phyloP scores from a whole-genome alignment of 2,797 vertebrate species.

The Adelosebastes latens region DNA sequence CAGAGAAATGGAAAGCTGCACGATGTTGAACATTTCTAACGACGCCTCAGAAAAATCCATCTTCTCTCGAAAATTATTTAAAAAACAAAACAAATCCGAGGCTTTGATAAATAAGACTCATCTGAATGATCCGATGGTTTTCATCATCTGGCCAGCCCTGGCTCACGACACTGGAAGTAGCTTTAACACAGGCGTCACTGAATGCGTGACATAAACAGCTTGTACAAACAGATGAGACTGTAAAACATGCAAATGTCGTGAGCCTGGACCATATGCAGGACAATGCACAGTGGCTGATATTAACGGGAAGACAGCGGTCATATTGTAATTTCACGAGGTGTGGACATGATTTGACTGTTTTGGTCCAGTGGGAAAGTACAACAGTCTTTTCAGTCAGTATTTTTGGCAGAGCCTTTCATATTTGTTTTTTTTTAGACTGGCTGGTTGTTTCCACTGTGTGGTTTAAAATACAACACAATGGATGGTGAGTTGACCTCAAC shows the following conservation, averaged over 20 bases:
- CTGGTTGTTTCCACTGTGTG: not conserved
- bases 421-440: no score
- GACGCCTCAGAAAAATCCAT: no score
- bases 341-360: not conserved
- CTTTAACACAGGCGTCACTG: not conserved
- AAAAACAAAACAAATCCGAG: not conserved
- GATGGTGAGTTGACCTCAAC: not conserved
- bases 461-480: not conserved
- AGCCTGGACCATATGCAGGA: accelerated
- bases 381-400: no score
- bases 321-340: not conserved
- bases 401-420: not conserved
- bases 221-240: constrained; percentile 29
- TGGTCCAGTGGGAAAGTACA: not conserved
- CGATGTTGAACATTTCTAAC: not conserved
- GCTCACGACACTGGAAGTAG: not conserved
- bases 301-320: not conserved
- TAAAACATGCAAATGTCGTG: constrained; percentile 53
- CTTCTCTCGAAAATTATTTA: not conserved
- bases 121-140: not conserved
- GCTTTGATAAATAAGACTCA: not conserved
- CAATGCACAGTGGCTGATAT: not conserved
- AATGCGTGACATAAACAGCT: not conserved
- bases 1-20: not conserved
- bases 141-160: not conserved